Evolutionary conservation across 2,113 vertebrate genomes (phyloP).

Genomic region (Peucedramus taeniatus): DNA sequence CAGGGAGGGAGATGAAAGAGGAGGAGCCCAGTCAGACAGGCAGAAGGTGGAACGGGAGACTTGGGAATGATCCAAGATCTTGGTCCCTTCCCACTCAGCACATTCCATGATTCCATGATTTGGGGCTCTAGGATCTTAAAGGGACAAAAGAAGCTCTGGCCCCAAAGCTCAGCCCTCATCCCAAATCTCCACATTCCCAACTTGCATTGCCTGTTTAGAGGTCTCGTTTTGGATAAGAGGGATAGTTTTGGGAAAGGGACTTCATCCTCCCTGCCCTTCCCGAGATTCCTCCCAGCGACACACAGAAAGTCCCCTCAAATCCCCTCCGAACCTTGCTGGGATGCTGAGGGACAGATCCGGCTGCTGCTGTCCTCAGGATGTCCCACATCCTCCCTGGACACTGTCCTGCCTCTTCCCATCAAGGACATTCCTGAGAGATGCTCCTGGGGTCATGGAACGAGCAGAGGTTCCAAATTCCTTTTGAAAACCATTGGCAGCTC

Average conservation of each 20-base stretch:
- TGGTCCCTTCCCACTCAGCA: neutral
- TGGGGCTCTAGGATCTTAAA: fast-evolving
- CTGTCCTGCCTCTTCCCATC: neutral
- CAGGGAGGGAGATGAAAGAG: neutral
- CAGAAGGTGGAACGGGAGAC: neutral
- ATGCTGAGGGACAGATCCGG: neutral
- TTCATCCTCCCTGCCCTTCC: neutral
- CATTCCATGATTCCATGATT: neutral
- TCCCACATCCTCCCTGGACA: fast-evolving
- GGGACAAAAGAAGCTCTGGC: neutral
- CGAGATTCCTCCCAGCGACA: neutral
- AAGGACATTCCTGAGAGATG: neutral
- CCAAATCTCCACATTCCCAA: fast-evolving
- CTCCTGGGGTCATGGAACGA: neutral
- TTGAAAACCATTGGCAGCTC: neutral
- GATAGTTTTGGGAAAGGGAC: neutral
- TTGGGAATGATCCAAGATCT: neutral
- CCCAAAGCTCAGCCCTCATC: neutral
- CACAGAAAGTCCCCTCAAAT: fast-evolving
- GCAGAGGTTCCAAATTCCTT: neutral
- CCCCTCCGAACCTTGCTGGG: neutral
- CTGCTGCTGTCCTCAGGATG: neutral
- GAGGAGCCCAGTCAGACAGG: neutral
- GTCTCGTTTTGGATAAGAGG: fast-evolving
- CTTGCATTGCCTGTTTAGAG: neutral